Evolutionary conservation across 2,888 invertebrate species (phyloP), one percentile per base, ranked within the genome.

Genomic region (Agonopterix arenella): DNA sequence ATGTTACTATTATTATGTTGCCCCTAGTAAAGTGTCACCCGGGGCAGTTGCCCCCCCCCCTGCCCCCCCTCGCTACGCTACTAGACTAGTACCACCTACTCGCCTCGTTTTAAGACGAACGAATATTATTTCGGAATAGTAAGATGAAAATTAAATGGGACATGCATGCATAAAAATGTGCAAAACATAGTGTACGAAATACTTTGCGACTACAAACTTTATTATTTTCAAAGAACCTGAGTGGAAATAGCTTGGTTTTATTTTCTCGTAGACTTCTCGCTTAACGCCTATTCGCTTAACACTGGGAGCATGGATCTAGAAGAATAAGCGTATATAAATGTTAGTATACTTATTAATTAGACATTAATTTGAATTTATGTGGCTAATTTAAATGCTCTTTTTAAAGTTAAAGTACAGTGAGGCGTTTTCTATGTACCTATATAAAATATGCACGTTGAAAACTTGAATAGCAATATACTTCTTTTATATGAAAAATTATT

Each of bases 261-360:
- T 77, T 77, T 76, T 76, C 80, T 82, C 80, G 86, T 88, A 89
- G 88, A 86, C 88, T 86, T 89, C 85, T 80, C 60, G 69, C 70
- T 80, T 84, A 84, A 76, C 86, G 89, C 80, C 91, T 93, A 94
- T 92, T 94, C 94, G 89, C 91, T 94, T 92, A 94, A 91, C 84
- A 94, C 93, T 74, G 94, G 94, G 90, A 94, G 93, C 91, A 94
- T 93, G 88, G 94, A 94, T 92, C 94, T 91, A 91, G 84, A 90
- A 89, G 73, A 73, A 74, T 50, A 69, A 65, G 66, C 58, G 58
- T 51, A 54, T 57, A 10, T 18, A 37, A 28, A 49, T 45, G 49
- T 54, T 53, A 67, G 10, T 10, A 9, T 40, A 40, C 13, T 13
- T 40, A 40, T 9, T n/a, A 40, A n/a, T 40, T 3, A n/a, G 5